phyloP scores from a whole-genome alignment of 2,888 invertebrate species.

The Ormyrus pomaceus region DNA sequence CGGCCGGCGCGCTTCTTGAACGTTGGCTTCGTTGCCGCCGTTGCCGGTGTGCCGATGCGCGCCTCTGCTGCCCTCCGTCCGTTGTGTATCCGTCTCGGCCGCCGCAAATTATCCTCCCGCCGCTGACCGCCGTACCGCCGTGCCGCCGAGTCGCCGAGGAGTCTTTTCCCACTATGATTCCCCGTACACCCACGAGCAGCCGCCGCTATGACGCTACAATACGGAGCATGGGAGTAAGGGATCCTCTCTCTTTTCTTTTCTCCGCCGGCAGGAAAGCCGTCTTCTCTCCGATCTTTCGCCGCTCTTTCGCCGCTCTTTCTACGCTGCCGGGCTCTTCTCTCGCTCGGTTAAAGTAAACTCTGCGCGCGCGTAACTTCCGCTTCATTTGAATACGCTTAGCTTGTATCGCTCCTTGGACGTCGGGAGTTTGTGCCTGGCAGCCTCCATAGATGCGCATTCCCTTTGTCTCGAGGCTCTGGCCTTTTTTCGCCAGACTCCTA shows the following conservation, averaged over 20 bases:
- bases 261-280: background rate
- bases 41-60: constrained; percentile 4
- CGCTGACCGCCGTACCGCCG: constrained; percentile 52
- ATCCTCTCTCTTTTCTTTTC: too few species aligned
- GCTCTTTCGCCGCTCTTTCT: constrained; percentile 2
- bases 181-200: constrained; percentile 59
- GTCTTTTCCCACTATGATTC: constrained; percentile 59
- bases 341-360: constrained; percentile 48
- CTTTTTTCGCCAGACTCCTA: background rate
- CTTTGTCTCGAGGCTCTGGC: constrained; percentile 10
- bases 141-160: constrained; percentile 31
- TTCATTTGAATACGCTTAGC: constrained; percentile 56
- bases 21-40: constrained; percentile 3
- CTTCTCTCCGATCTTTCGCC: background rate
- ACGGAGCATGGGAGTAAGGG: constrained; percentile 30
- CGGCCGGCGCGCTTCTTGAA: constrained; percentile 14
- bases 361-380: constrained; percentile 53
- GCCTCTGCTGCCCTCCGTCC: background rate
- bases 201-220: constrained; percentile 57
- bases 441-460: constrained; percentile 36
- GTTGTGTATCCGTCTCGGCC: constrained; percentile 32
- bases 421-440: constrained; percentile 3
- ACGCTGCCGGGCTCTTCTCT: background rate
- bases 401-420: constrained; percentile 42
- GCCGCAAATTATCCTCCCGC: constrained; percentile 65